Percentiles rank a stretch among this genome's conserved stretches.
Conservation (phyloP, 2,888 invertebrate genomes). For the Sinopyrophorus schimmeli region DNA sequence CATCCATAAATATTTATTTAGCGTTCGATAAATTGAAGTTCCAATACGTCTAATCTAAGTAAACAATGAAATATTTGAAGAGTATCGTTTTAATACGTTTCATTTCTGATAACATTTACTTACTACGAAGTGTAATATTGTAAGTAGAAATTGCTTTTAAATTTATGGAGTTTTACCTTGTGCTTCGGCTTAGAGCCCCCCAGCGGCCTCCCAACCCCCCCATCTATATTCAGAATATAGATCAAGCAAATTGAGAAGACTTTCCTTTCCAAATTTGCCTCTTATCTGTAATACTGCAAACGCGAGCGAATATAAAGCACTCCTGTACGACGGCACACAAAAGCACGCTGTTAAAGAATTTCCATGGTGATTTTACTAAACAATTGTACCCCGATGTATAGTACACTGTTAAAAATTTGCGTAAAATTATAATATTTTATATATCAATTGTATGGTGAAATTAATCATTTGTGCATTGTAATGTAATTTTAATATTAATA, state of each 20-base stretch:
- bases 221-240: conserved; percentile 14
- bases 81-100: conserved; percentile 9
- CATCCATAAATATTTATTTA: conserved; percentile 17
- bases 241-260: conserved; percentile 13
- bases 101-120: conserved; percentile 2
- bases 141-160: not conserved
- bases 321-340: conserved; percentile 21
- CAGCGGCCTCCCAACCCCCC: conserved; percentile 1
- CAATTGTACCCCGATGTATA: too few relatives aligned
- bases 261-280: conserved; percentile 20
- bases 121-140: not conserved
- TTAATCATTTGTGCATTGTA: too few relatives aligned
- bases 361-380: too few relatives aligned
- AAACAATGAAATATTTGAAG: conserved; percentile 14
- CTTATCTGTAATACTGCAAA: conserved; percentile 26
- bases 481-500: too few relatives aligned
- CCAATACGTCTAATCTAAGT: conserved; percentile 6
- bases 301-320: conserved; percentile 23
- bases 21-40: conserved; percentile 8
- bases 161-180: conserved; percentile 9
- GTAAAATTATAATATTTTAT: too few relatives aligned
- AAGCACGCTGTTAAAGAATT: too few relatives aligned
- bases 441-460: too few relatives aligned
- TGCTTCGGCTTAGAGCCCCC: conserved; percentile 5
- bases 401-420: too few relatives aligned